Evolutionary conservation across 92 coral and sea anemone genomes (phyloP), one percentile per base, ranked within the genome.

Genomic region (Meandrina meandrites): DNA sequence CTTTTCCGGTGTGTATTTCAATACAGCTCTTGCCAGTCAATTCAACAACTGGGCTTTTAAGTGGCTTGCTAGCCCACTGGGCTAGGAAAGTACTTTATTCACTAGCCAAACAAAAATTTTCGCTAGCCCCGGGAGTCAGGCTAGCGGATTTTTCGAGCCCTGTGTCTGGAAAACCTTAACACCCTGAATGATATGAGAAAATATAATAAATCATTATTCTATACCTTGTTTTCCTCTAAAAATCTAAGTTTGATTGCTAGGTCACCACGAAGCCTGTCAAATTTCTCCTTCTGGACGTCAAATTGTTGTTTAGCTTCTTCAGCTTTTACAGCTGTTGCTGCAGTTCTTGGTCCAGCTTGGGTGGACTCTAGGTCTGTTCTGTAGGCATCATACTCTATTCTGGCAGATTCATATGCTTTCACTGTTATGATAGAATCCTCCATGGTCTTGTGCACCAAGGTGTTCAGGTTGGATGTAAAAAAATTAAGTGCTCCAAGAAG

Each of bases 311-410:
- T 92, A 17, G 97, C 95, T 37, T 97, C 99, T 14, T 96, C 99
- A 12, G 94, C 93, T 81, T 91, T 96, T 19, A 83, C 92, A 28
- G 97, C 89, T 9, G 95, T 86, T 21, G 94, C 95, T 47, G 98
- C 94, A 19, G 93, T 95, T 31, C 93, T 90, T 24, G 94, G 99
- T 37, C 93, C 87, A 28, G 91, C 77, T 54, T 89, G 91, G 47
- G 89, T 75, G 42, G 95, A 87, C 83, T 95, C 94, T 73, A 95
- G 86, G 91, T 97, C 99, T 80, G 99, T 88, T 91, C 99, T 90
- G 89, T 97, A 97, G 32, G 99, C 99, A 90, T 97, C 99, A 81
- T 93, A 97, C 82, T 97, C 99, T 88, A 97, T 92, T 86, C 99
- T 95, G 32, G 98, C 98, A 15, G 98, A 91, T 79, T 97, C 99